Evolutionary conservation across 30 jellyfish, hydroid and myxozoan species (phyloP).

Genomic region (Aurelia sp.): DNA sequence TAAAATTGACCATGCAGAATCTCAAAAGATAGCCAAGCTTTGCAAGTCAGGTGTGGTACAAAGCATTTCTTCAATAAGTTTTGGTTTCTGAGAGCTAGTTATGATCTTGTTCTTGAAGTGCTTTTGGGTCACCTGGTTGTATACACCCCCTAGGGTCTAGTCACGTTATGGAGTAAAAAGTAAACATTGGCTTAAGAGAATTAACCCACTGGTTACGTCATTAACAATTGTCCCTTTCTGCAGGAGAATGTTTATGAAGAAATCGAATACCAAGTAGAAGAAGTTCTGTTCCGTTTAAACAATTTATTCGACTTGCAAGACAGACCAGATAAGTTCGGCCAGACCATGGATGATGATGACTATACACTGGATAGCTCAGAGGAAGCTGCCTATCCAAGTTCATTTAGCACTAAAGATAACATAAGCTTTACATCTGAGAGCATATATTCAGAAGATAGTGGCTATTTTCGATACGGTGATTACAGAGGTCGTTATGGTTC

Average conservation of each 20-base stretch:
- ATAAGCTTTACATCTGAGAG: slow-evolving; percentile 67
- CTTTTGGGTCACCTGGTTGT: too few relatives aligned
- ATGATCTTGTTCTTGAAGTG: too few relatives aligned
- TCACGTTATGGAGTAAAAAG: too few relatives aligned
- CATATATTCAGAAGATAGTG: slow-evolving; percentile 64
- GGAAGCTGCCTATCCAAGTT: slow-evolving; percentile 77
- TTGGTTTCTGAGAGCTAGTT: too few relatives aligned
- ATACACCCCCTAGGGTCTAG: too few relatives aligned
- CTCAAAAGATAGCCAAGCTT: too few relatives aligned
- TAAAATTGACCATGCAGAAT: too few relatives aligned
- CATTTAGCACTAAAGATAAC: slow-evolving; percentile 66
- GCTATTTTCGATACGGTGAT: slow-evolving; percentile 42
- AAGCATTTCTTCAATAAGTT: too few relatives aligned
- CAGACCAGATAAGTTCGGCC: slow-evolving; percentile 10
- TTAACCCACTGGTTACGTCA: too few relatives aligned
- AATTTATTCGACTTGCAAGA: slow-evolving; percentile 58
- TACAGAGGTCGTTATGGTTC: slow-evolving; percentile 22
- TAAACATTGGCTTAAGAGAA: too few relatives aligned
- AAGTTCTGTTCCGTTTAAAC: slow-evolving; percentile 57
- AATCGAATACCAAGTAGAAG: slow-evolving; percentile 70
- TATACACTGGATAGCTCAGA: slow-evolving; percentile 67
- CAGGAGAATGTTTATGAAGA: slow-evolving; percentile 68
- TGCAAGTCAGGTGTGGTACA: too few relatives aligned
- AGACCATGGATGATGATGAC: slow-evolving; percentile 30
- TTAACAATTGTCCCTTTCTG: not conserved